Base-by-base conservation (phyloP, 2,888 invertebrate species). In the Theretra japonica region DNA sequence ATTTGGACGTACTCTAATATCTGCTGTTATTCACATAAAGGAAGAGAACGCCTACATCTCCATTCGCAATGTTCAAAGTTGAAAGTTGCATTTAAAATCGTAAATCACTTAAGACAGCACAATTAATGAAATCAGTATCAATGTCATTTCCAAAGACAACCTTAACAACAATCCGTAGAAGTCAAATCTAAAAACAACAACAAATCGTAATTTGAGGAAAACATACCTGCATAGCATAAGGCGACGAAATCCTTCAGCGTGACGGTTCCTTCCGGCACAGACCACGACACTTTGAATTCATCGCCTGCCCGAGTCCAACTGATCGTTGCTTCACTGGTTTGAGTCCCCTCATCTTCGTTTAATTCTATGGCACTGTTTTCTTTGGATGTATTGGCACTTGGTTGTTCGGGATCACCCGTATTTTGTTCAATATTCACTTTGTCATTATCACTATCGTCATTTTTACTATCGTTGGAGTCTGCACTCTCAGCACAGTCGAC, bases 141-240 rank as follows among this genome's bases (percentile, higher is more conserved):
- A 41, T 41, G 41, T 15, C 41, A 41, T 11, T 11, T 41, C 41
- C 41, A 41, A 41, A 41, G 41, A 41, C 11, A 2, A 11, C 2
- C 41, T 41, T 11, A 41, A 41, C 41, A 15, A 15, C 11, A 41
- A 15, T 41, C 11, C 41, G 15, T 41, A 41, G 41, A 41, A 41
- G 15, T 41, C 41, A 41, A 41, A 41, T 15, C 11, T 11, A 41
- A 11, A 41, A 41, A 41, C 15, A 41, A 41, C 15, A 41, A 41
- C 11, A 15, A 41, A 41, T 41, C 15, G 11, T 41, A 11, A 41
- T 21, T 30, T 65, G 41, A 73, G 65, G 19, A 65, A 41, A 71
- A 86, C 95, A 92, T 82, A 96, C 96, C 96, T 91, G 89, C 85
- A 82, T 87, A 92, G 84, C 94, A 95, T 77, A 96, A 85, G 69